Evolutionary conservation across 2,797 vertebrate species (phyloP).

Genomic region (Mustela erminea): DNA sequence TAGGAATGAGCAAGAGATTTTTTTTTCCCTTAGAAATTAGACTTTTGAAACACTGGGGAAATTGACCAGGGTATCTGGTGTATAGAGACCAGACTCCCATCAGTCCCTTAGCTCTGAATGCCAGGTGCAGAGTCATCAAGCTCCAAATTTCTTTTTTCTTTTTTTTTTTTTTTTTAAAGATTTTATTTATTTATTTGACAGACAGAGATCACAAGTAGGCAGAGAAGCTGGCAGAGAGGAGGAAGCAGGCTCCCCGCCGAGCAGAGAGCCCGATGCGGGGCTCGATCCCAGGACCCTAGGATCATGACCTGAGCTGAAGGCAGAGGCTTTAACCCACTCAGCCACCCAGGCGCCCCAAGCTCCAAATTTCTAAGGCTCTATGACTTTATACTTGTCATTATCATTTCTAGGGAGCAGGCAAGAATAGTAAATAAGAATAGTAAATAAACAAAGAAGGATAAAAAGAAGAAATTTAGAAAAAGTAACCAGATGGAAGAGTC

Average conservation of each 20-base stretch:
- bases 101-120: background rate
- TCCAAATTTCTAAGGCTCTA: background rate
- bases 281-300: too few species aligned
- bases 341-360: background rate
- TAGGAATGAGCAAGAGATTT: constrained; percentile 19
- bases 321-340: too few species aligned
- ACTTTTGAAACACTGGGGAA: background rate
- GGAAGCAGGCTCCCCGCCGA: too few species aligned
- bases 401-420: constrained; percentile 1
- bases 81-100: background rate
- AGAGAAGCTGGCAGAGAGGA: too few species aligned
- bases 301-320: too few species aligned
- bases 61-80: background rate
- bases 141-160: background rate
- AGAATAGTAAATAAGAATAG: constrained; percentile 20
- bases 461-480: background rate
- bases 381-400: background rate
- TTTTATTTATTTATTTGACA: too few species aligned
- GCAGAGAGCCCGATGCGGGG: too few species aligned
- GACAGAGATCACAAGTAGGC: too few species aligned
- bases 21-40: background rate
- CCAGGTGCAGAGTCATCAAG: background rate
- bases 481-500: background rate
- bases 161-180: too few species aligned
- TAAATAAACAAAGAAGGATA: background rate